These are phyloP conservation scores for Abrostola triplasia DNA, from an alignment of 2,888 invertebrate species.

Conservation along the genomic window DNA sequence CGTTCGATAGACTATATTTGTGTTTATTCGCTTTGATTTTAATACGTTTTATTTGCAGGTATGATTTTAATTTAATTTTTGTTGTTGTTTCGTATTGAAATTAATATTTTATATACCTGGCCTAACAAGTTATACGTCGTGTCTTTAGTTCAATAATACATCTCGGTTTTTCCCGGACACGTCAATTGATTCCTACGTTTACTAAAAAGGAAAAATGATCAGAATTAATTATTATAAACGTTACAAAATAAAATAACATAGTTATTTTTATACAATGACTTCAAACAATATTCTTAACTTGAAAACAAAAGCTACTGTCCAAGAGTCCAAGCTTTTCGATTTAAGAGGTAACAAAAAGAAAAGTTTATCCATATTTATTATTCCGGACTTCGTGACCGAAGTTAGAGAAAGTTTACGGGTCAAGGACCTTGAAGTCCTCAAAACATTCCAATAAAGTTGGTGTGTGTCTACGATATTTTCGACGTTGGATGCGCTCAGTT, in stretches of 20 bases:
- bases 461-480: slow-evolving; percentile 31
- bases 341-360: slow-evolving; percentile 56
- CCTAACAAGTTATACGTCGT: too few relatives aligned
- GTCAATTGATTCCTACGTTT: too few relatives aligned
- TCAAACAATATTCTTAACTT: slow-evolving; percentile 16
- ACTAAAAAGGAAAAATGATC: too few relatives aligned
- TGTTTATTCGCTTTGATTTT: slow-evolving; percentile 22
- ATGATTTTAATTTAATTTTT: slow-evolving; percentile 15
- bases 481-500: slow-evolving; percentile 24
- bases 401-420: slow-evolving; percentile 77
- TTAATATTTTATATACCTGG: too few relatives aligned
- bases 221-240: too few relatives aligned
- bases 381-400: slow-evolving; percentile 62
- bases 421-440: slow-evolving; percentile 71
- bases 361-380: slow-evolving; percentile 74
- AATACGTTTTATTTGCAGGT: slow-evolving; percentile 24
- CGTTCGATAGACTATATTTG: slow-evolving; percentile 21
- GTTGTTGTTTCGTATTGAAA: background rate
- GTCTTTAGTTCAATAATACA: too few relatives aligned
- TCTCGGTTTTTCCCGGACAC: too few relatives aligned
- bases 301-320: background rate
- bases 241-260: too few relatives aligned
- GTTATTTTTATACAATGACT: background rate
- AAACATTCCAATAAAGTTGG: slow-evolving; percentile 69
- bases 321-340: slow-evolving; percentile 43